Base-by-base conservation (phyloP, 2,797 vertebrate species). In the Chloroceryle amazona region DNA sequence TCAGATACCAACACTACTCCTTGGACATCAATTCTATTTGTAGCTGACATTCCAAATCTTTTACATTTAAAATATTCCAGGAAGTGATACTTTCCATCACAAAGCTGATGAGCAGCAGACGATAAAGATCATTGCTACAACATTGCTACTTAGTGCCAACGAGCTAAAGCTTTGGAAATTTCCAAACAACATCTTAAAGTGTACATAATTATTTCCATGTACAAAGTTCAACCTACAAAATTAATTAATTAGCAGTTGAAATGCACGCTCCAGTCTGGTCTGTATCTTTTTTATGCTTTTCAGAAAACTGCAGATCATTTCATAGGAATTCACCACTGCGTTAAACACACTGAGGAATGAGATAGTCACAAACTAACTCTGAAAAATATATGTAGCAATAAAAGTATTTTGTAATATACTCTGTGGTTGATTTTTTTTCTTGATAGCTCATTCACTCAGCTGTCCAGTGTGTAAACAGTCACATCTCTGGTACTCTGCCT, bases 381-480 rank as follows among this genome's bases (percentile, higher is more conserved):
- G 39, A 54, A 87, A 75, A 37, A 54, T 46, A 25, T 10, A 26
- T 49, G 10, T 4, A 60, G 23, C 81, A 73, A 60, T 44, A n/a
- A 2, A 68, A 41, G 19, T 22, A 60, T 35, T 86, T 78, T 67
- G 5, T 49, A 51, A 62, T 44, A 20, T 37, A 79, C 3, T 13
- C 3, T 44, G 54, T 13, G 52, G 1, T 47, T 47, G 0, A 0
- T 2, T 47, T 71, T 60, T 60, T 60, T 70, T 13, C 19, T 70
- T 73, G 47, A 19, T 51, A 87, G 26, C 3, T 91, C 6, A 13
- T 26, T 91, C 7, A 7, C 16, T 5, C 6, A 47, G 13, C 14
- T 49, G 3, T 35, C 35, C 49, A 71, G 18, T n/a, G 14, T 61
- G 14, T 18, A 78, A 57, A 44, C 9, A 51, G 21, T 5, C 44